Conservation (phyloP, 2,888 invertebrate genomes). For the Tiliacea aurago region DNA sequence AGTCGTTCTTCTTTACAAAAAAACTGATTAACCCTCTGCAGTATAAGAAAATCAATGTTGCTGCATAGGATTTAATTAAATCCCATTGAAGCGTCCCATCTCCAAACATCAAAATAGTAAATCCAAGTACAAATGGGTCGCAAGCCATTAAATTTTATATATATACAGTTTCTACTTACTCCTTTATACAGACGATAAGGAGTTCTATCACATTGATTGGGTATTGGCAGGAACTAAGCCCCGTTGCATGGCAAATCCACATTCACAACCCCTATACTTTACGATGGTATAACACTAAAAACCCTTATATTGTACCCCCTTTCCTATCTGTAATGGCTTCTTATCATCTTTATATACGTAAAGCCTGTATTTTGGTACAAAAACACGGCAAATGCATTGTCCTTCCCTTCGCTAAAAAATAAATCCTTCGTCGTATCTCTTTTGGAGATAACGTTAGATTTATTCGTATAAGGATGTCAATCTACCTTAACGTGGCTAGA, state of each 20-base stretch:
- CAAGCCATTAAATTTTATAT: conserved; percentile 59
- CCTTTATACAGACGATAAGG: conserved; percentile 44
- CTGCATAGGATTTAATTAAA: conserved; percentile 47
- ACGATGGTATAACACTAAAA: conserved; percentile 74
- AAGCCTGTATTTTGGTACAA: conserved; percentile 76
- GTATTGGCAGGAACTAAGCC: conserved; percentile 68
- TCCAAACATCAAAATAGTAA: conserved; percentile 50
- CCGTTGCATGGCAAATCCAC: conserved; percentile 79
- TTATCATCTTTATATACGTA: conserved; percentile 87
- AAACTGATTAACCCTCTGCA: conserved; percentile 14
- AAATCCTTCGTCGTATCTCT: conserved; percentile 71
- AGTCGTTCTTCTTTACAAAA: background rate
- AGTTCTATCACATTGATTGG: conserved; percentile 63
- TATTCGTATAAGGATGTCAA: conserved; percentile 73
- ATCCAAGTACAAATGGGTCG: conserved; percentile 52
- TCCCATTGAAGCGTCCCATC: conserved; percentile 34
- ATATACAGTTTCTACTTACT: conserved; percentile 38
- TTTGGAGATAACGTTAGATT: conserved; percentile 78
- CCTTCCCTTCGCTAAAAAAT: conserved; percentile 78
- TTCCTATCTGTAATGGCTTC: conserved; percentile 78
- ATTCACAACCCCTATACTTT: conserved; percentile 74
- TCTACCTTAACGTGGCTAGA: conserved; percentile 59
- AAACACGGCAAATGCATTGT: conserved; percentile 81
- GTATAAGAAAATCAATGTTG: conserved; percentile 5
- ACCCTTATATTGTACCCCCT: conserved; percentile 73